Evolutionary conservation across 2,888 invertebrate species (phyloP).

Genomic region (Eupithecia exiguata): DNA sequence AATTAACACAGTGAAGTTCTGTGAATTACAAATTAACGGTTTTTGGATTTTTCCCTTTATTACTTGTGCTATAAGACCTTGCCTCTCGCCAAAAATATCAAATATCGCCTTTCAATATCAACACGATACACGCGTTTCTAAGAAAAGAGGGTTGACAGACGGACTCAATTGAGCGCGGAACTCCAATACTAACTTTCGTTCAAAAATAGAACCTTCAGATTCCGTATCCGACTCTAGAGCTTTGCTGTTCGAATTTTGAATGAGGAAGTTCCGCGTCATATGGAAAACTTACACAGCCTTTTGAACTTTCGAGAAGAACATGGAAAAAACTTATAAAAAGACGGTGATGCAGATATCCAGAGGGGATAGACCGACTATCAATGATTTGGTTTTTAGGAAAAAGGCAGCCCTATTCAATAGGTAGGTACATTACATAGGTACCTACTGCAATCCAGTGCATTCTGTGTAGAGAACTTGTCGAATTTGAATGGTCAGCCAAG

Average conservation of each 20-base stretch:
- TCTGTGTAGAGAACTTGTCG: background rate
- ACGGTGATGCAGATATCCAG: background rate
- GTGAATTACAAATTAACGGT: too few species aligned
- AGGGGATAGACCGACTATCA: background rate
- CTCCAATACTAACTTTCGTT: background rate
- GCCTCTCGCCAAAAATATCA: too few species aligned
- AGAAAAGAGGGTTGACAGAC: too few species aligned
- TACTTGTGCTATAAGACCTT: too few species aligned
- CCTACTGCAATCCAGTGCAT: background rate
- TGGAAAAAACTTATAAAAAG: background rate
- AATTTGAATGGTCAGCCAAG: background rate
- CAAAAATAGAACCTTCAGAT: background rate
- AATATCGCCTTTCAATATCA: too few species aligned
- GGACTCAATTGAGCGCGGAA: background rate
- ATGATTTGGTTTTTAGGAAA: background rate
- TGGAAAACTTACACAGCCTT: background rate
- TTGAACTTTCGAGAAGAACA: background rate
- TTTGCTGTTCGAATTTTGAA: background rate
- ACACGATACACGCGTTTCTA: too few species aligned
- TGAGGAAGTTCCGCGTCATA: background rate
- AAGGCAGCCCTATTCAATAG: background rate
- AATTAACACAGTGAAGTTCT: too few species aligned
- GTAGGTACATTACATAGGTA: background rate
- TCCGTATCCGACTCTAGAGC: background rate
- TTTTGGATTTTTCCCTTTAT: too few species aligned